Base-by-base conservation (phyloP, 2,888 invertebrate genomes). In the Celastrina argiolus region DNA sequence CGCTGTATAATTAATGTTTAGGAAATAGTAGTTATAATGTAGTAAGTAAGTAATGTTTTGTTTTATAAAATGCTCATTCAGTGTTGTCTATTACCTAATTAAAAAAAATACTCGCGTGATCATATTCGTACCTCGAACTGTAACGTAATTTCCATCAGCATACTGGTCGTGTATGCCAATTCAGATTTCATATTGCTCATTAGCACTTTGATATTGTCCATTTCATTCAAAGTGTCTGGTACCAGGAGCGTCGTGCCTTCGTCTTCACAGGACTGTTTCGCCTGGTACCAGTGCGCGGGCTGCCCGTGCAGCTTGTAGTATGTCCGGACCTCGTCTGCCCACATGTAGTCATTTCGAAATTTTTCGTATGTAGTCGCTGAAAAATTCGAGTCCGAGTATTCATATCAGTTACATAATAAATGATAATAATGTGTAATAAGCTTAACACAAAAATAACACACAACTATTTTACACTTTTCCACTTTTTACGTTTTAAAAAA, bases 291-390 rank as follows among this genome's bases (percentile, higher is more conserved):
- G 61, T 75, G 69, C 28, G 81, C 80, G 6, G 81, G 78, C 67
- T 80, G 70, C 64, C 82, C 81, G 68, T 83, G 81, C 1, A 83
- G 75, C 59, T 79, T 76, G 67, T 82, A 82, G 73, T 77, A 83
- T 1, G 81, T 80, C 69, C 77, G 72, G 56, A 77, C 80, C n/a
- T 76, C 67, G 41, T 79, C 76, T 4, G 81, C 81, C 78, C 78
- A 83, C 81, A 82, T 78, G 69, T 82, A 83, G 69, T 82, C 83
- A 74, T 75, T 70, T 61, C 81, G 78, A 71, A 79, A 84, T 74
- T 80, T 79, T 71, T 80, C 78, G 36, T 16, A 42, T 42, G 31
- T 45, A 16, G 12, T 12, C 51, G 22, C 51, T 51, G 51, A 14
- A 51, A 51, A 36, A 12, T 36, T 6, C 7, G 36, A 31, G 31